A percentile compares a stretch with the other conserved stretches of the same genome.
Evolutionary conservation across 2,888 invertebrate genomes (phyloP).

Genomic region (Resseliella maxima): DNA sequence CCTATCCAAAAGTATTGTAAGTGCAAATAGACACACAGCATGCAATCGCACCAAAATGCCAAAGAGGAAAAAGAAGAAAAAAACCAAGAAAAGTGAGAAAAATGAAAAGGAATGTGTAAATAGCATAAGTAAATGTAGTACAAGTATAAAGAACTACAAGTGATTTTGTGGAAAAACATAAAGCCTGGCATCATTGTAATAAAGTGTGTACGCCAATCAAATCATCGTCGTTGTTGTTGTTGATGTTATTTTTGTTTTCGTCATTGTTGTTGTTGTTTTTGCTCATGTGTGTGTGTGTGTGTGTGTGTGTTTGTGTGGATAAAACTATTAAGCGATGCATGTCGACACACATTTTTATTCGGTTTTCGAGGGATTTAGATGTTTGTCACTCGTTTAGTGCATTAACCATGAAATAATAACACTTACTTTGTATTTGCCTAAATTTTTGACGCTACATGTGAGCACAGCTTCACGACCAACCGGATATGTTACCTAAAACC

Average conservation of each 20-base stretch:
- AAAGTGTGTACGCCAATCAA: neutral
- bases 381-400: neutral
- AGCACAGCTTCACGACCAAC: conserved; percentile 67
- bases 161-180: neutral
- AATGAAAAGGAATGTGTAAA: neutral
- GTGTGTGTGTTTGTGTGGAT: no score
- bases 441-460: conserved; percentile 66
- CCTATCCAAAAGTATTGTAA: conserved; percentile 73
- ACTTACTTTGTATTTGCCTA: conserved; percentile 67
- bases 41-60: no score
- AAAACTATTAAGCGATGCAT: neutral
- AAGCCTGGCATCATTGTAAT: neutral
- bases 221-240: neutral
- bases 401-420: neutral
- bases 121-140: neutral
- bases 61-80: no score
- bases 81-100: neutral
- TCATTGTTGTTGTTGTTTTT: neutral
- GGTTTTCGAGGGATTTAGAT: neutral
- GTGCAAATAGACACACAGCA: neutral
- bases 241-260: no score
- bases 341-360: neutral
- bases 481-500: conserved; percentile 68
- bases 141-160: neutral
- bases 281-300: no score